These are phyloP conservation scores for Equus quagga DNA, from an alignment of 2,113 vertebrate genomes.

Conservation along the genomic window DNA sequence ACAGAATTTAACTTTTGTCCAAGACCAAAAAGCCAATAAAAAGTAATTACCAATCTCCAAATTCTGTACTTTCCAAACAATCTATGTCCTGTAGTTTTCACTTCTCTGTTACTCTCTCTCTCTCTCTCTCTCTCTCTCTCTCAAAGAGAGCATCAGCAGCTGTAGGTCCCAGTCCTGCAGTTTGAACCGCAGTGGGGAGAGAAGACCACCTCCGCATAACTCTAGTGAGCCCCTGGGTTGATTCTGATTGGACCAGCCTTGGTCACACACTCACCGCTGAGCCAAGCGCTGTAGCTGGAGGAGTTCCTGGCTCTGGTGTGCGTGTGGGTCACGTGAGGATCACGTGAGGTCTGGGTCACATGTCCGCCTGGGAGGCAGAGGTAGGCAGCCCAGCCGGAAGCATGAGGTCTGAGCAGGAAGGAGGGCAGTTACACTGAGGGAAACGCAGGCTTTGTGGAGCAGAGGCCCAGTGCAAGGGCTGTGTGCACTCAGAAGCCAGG, in stretches of 20 bases:
- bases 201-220: fast-evolving
- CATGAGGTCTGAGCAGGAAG: no score
- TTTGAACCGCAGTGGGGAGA: not conserved
- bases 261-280: not conserved
- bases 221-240: not conserved
- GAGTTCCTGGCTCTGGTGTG: not conserved
- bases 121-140: no score
- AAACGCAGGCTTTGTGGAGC: not conserved
- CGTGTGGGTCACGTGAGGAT: not conserved
- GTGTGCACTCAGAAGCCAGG: not conserved
- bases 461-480: not conserved
- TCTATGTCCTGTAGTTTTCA: not conserved
- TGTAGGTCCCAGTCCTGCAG: not conserved
- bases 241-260: not conserved
- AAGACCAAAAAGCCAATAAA: not conserved
- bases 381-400: not conserved
- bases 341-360: not conserved
- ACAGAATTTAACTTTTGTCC: not conserved
- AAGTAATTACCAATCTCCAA: not conserved
- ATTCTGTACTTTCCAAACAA: not conserved
- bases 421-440: no score
- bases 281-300: not conserved
- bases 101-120: no score
- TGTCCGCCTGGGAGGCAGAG: no score
- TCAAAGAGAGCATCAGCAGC: no score